A percentile compares a stretch with the other conserved stretches of the same genome.
phyloP scores from a whole-genome alignment of 2,797 vertebrate species.

The Chelon labrosus region DNA sequence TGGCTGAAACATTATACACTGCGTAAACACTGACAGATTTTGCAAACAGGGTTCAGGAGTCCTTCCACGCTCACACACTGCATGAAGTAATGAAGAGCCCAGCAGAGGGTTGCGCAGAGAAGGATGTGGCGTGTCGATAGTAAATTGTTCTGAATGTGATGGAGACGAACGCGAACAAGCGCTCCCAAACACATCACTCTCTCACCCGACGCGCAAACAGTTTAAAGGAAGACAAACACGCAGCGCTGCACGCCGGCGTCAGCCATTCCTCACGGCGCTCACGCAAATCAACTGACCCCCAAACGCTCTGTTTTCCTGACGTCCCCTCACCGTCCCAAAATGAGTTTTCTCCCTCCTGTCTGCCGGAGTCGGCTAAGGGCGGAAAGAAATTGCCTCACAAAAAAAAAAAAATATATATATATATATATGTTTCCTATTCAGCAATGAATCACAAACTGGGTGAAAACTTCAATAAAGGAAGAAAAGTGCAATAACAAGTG shows the following conservation, averaged over 20 bases:
- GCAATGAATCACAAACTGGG: neutral
- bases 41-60: no score
- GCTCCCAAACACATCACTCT: constrained; percentile 49
- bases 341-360: constrained; percentile 35
- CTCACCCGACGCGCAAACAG: constrained; percentile 14
- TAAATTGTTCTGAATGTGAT: constrained; percentile 35
- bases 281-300: constrained; percentile 31
- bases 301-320: constrained; percentile 24
- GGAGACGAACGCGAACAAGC: constrained; percentile 7
- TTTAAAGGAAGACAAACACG: constrained; percentile 56
- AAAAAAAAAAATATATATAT: neutral
- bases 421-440: neutral
- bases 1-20: no score
- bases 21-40: no score
- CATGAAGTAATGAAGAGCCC: constrained; percentile 5
- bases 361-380: neutral
- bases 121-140: constrained; percentile 17
- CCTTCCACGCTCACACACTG: constrained; percentile 8
- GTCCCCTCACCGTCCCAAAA: constrained; percentile 16
- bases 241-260: constrained; percentile 20
- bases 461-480: no score
- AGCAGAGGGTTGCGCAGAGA: constrained; percentile 21
- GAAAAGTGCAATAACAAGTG: no score
- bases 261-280: constrained; percentile 43
- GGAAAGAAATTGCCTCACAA: constrained; percentile 17